A percentile compares a stretch with the other conserved stretches of the same genome.
These are phyloP conservation scores for Anhinga anhinga DNA, from an alignment of 2,113 vertebrate species.

Conservation along the genomic window DNA sequence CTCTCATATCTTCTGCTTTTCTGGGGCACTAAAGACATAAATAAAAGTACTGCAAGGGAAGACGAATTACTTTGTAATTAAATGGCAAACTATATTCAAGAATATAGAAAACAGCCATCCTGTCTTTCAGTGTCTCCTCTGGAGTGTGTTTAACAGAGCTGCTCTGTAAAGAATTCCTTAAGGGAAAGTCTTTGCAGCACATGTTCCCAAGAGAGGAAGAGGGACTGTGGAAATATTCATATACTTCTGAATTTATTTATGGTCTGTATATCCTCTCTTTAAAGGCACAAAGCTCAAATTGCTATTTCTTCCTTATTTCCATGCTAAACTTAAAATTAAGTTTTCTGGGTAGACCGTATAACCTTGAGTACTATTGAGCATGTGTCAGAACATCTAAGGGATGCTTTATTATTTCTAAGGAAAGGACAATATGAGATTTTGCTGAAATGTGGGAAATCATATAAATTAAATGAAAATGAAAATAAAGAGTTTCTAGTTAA, in stretches of 20 bases:
- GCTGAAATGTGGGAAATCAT: background rate
- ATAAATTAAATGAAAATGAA: background rate
- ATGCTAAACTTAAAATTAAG: background rate
- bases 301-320: background rate
- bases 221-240: conserved; percentile 11
- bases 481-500: background rate
- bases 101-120: background rate
- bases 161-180: background rate
- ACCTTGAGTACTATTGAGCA: background rate
- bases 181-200: background rate
- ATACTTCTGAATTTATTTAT: background rate
- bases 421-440: background rate
- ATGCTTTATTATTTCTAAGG: background rate
- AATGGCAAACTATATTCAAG: background rate
- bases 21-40: background rate
- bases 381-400: background rate
- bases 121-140: background rate
- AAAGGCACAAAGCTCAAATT: background rate
- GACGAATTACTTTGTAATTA: background rate
- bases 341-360: background rate
- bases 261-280: background rate
- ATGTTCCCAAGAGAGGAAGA: background rate
- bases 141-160: background rate
- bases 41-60: background rate
- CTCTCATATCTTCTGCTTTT: background rate